Evolutionary conservation across 92 coral and sea anemone species (phyloP).

Genomic region (Phenganax stokvisi): DNA sequence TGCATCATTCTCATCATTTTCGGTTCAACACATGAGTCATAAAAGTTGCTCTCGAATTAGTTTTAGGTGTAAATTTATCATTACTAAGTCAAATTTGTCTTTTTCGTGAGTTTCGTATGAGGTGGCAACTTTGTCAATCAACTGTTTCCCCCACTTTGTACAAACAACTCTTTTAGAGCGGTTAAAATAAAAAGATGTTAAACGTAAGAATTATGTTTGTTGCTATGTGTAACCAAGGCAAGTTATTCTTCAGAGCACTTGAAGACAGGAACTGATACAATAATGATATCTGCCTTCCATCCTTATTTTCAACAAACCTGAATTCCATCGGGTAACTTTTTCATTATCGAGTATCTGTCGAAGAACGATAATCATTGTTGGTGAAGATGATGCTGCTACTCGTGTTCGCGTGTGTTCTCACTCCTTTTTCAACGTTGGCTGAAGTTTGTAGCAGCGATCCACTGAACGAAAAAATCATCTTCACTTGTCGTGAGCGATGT

Average conservation of each 20-base stretch:
- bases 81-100: neutral
- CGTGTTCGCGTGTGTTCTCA: neutral
- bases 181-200: neutral
- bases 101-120: neutral
- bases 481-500: slow-evolving; percentile 6
- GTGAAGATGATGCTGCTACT: neutral
- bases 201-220: neutral
- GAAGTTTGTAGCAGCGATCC: slow-evolving; percentile 17
- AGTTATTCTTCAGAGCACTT: neutral
- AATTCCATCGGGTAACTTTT: neutral
- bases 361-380: neutral
- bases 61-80: neutral
- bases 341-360: neutral
- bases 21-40: too few relatives aligned
- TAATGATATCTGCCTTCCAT: slow-evolving; percentile 10
- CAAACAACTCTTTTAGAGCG: slow-evolving; percentile 12
- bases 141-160: neutral
- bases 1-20: too few relatives aligned
- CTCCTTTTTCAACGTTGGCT: neutral
- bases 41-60: neutral
- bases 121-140: neutral
- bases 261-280: slow-evolving; percentile 14
- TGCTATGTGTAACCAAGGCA: slow-evolving; percentile 4
- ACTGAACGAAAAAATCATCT: neutral
- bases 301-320: slow-evolving; percentile 1